These are phyloP conservation scores for Therioaphis trifolii DNA, from an alignment of 2,888 invertebrate species.

Conservation along the genomic window DNA sequence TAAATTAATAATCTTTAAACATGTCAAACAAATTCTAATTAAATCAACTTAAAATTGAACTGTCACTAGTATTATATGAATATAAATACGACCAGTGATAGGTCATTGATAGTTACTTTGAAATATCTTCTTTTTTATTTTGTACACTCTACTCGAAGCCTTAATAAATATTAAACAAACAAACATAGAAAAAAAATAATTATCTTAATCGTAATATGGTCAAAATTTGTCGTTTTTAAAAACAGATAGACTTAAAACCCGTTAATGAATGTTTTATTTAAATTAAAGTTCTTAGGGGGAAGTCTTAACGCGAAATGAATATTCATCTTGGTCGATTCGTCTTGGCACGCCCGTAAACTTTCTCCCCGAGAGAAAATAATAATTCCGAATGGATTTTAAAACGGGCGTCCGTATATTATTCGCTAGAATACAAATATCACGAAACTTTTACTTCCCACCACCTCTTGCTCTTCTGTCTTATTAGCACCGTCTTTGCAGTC, in stretches of 20 bases:
- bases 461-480: constrained; percentile 25
- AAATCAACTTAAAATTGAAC: background rate
- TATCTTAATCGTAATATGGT: constrained; percentile 23
- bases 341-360: constrained; percentile 57
- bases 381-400: constrained; percentile 62
- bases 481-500: constrained; percentile 56
- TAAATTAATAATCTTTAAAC: constrained; percentile 18
- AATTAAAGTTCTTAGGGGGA: constrained; percentile 52
- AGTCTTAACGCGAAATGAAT: constrained; percentile 60
- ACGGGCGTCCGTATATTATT: constrained; percentile 59
- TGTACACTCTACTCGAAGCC: too few relatives aligned
- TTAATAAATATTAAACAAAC: background rate
- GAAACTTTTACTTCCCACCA: constrained; percentile 50
- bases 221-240: constrained; percentile 37
- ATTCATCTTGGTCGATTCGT: constrained; percentile 62
- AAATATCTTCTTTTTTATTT: too few relatives aligned
- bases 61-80: too few relatives aligned
- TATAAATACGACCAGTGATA: too few relatives aligned
- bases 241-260: constrained; percentile 54
- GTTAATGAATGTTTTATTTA: constrained; percentile 62
- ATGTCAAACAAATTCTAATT: constrained; percentile 8
- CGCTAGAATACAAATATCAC: constrained; percentile 58
- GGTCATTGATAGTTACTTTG: too few relatives aligned
- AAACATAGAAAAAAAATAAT: background rate
- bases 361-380: constrained; percentile 60